Evolutionary conservation across 2,113 vertebrate genomes (phyloP), one percentile per base, ranked within the genome.

Genomic region (Leptosomus discolor): DNA sequence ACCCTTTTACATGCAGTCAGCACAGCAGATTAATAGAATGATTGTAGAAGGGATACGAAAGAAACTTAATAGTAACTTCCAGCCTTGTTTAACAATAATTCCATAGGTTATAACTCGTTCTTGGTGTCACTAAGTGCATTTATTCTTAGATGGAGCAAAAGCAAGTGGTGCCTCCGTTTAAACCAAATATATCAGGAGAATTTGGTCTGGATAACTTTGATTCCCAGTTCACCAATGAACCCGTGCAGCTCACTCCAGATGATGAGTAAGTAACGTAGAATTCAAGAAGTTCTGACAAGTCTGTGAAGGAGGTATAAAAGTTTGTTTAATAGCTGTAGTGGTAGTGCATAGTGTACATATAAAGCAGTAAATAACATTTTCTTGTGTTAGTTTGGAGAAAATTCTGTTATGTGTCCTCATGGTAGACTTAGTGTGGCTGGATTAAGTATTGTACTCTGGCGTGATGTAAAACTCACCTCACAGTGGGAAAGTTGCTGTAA

Each of bases 181-280:
- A 99, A 97, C 99, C 99, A 93, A 99, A 99, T 97, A 99, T 99
- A 98, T 99, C 99, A 85, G 99, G 99, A 85, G 99, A 99, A 96
- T 99, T 99, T 93, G 99, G 99, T 92, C 98, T 99, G 97, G 99
- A 99, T 97, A 99, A 99, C 97, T 99, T 99, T 57, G 99, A 99
- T 92, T 99, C 98, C 69, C 99, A 99, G 70, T 99, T 99, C 98
- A 99, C 99, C 79, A 99, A 99, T 91, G 99, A 99, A 97, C 99
- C 99, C 85, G 99, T 99, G 90, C 99, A 99, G 94, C 99, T 99
- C 87, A 99, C 99, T 74, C 99, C 99, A 41, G 99, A 99, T 57
- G 99, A 99, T 80, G 99, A 99, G 99, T 99, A 98, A 99, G 99
- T 99, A 95, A 88, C n/a, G 23, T 7, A 45, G 32, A 53, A 81